Evolutionary conservation across 1,140 invertebrate genomes (phyloP), one percentile per base, ranked within the genome.

Genomic region (Arctopsyche grandis): DNA sequence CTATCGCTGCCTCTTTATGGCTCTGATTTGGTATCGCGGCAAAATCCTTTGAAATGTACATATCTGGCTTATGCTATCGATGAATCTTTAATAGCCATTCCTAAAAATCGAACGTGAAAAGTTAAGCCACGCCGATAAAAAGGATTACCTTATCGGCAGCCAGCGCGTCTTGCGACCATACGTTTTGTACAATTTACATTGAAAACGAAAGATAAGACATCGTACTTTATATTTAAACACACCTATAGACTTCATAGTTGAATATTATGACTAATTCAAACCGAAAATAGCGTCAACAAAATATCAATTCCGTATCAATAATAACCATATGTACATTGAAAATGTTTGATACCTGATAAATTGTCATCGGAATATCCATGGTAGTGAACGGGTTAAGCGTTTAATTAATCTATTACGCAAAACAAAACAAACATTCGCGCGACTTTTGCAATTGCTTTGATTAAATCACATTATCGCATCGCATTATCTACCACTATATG

Each of bases 1-100:
- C 63, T 74, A 74, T 74, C 46, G 48, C 44, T 60, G 56, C 74
- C 69, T 56, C 73, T 82, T 82, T 82, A 82, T 82, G 81, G 71
- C 77, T 80, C 44, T 82, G 81, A 82, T 82, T 82, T 82, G 21
- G 71, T 79, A 77, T 79, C 80, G 80, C 78, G 80, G 80, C 70
- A 16, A 75, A 73, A 38, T 75, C 76, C 69, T 79, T 81, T 81
- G 78, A 79, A 81, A 81, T 56, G 5, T 19, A 9, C 63, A n/a
- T 78, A 78, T 78, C 77, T 26, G 69, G 77, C 77, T 82, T 66
- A 78, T 70, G 56, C 66, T 82, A 82, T 82, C 81, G 71, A 82
- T 80, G 76, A 82, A 82, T 82, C 78, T 82, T 80, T 78, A 80
- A 80, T 63, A 46, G 80, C 71, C 73, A 75, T 75, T 82, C 77